Conservation (phyloP, 1,140 invertebrate species). For the Riptortus pedestris region DNA sequence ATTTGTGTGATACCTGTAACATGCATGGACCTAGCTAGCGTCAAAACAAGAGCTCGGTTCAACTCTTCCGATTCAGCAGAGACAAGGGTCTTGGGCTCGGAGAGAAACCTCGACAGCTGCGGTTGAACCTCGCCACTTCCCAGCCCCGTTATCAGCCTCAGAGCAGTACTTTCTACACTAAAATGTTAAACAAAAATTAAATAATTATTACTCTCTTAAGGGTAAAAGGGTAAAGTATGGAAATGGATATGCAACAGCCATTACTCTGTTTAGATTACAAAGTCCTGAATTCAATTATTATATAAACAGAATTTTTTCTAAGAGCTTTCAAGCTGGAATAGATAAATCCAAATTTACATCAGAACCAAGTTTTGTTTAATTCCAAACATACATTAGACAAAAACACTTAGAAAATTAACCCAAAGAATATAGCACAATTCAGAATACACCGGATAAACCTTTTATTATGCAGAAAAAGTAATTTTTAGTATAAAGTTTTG, state of each 20-base stretch:
- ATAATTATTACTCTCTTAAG: slow-evolving; percentile 12
- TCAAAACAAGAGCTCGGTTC: slow-evolving; percentile 81
- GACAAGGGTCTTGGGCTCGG: slow-evolving; percentile 77
- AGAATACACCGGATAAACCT: too few relatives aligned
- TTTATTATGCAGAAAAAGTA: too few relatives aligned
- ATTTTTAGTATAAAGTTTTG: too few relatives aligned
- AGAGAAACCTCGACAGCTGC: slow-evolving; percentile 74
- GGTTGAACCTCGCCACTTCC: slow-evolving; percentile 86
- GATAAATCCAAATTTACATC: too few relatives aligned
- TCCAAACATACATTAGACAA: too few relatives aligned
- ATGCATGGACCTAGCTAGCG: slow-evolving; percentile 86
- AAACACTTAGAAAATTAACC: too few relatives aligned
- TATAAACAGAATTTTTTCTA: background rate
- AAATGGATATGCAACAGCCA: background rate
- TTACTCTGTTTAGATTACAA: background rate
- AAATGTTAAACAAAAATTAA: slow-evolving; percentile 32
- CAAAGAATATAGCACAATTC: too few relatives aligned
- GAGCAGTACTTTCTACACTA: slow-evolving; percentile 84
- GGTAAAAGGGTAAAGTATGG: background rate
- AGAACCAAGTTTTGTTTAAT: too few relatives aligned
- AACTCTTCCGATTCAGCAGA: slow-evolving; percentile 91
- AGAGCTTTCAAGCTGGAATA: too few relatives aligned
- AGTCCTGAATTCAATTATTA: background rate
- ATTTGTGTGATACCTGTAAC: too few relatives aligned
- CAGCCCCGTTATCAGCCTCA: slow-evolving; percentile 80